Evolutionary conservation across 2,888 invertebrate genomes (phyloP), one percentile per base, ranked within the genome.

Genomic region (Hypolimnas misippus): DNA sequence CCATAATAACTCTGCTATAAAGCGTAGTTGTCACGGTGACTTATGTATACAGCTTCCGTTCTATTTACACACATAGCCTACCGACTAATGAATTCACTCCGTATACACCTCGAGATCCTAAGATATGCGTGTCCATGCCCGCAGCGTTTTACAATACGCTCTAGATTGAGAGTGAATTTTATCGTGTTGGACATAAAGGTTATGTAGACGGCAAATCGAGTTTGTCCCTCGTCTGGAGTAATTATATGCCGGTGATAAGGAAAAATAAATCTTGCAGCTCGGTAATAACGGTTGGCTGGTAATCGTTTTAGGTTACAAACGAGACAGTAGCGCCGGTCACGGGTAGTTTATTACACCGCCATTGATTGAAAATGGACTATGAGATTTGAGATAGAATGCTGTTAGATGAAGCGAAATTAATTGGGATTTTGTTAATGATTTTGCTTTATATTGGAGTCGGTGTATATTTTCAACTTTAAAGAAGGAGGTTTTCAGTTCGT

Each of bases 41-140:
- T 82, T 83, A 83, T 82, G 81, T 82, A 79, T 76, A 72, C 69
- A 69, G 82, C 83, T 89, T 89, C 90, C 90, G 90, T 89, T 89
- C 89, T 79, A 86, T 84, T 89, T 88, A 85, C 87, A 89, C 85
- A 87, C 79, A 86, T 85, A 83, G 74, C 74, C 72, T 70, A 70
- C 71, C 69, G 68, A 65, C 70, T 89, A 89, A 90, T 90, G 83
- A 89, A 89, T 89, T 86, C 89, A 87, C 83, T 77, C 73, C 75
- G 76, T 77, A 76, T 80, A 82, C 81, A 77, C 82, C 79, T 77
- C 74, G 74, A 85, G 89, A 88, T 90, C 82, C 73, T 84, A 83
- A 84, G 88, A 90, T 90, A 90, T 83, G 82, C 84, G 79, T 76
- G 79, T 82, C 80, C 85, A 81, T 82, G 83, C 79, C 79, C 71